A percentile compares a stretch with the other conserved stretches of the same genome.
Conservation (phyloP, 1,140 invertebrate genomes). For the Helicoverpa armigera region DNA sequence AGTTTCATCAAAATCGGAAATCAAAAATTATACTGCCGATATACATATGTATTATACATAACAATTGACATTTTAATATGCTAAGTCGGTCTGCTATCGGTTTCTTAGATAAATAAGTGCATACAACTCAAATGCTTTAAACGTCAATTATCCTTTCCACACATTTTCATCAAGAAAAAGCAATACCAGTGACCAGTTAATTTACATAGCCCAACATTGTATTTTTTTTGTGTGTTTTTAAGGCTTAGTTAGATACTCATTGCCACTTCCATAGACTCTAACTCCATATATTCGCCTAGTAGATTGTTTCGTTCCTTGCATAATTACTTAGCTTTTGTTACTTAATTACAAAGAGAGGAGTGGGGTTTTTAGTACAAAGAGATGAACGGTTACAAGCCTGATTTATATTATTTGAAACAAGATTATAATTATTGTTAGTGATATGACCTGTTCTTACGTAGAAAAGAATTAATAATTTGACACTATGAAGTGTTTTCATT, state of each 20-base stretch:
- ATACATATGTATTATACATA: too few species aligned
- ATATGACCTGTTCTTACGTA: neutral
- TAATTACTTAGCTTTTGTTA: conserved; percentile 79
- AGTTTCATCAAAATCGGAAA: too few species aligned
- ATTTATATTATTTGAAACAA: conserved; percentile 57
- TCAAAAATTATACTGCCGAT: too few species aligned
- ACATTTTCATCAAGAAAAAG: too few species aligned
- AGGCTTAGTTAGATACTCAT: neutral
- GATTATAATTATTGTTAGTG: conserved; percentile 20
- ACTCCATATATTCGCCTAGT: conserved; percentile 53
- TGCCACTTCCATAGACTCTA: conserved; percentile 52
- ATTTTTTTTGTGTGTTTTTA: neutral
- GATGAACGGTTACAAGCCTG: conserved; percentile 58
- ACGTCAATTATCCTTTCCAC: too few species aligned
- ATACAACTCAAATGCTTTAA: too few species aligned
- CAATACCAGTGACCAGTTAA: neutral
- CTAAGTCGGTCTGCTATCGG: too few species aligned
- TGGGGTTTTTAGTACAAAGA: conserved; percentile 73
- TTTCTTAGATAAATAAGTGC: too few species aligned
- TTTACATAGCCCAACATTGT: too few species aligned
- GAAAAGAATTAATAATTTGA: too few species aligned
- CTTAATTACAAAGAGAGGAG: conserved; percentile 69
- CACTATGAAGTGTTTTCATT: too few species aligned
- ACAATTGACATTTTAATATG: too few species aligned
- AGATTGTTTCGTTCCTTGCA: conserved; percentile 75